Evolutionary conservation across 1,140 invertebrate species (phyloP).

Genomic region (Pogonomyrmex barbatus): DNA sequence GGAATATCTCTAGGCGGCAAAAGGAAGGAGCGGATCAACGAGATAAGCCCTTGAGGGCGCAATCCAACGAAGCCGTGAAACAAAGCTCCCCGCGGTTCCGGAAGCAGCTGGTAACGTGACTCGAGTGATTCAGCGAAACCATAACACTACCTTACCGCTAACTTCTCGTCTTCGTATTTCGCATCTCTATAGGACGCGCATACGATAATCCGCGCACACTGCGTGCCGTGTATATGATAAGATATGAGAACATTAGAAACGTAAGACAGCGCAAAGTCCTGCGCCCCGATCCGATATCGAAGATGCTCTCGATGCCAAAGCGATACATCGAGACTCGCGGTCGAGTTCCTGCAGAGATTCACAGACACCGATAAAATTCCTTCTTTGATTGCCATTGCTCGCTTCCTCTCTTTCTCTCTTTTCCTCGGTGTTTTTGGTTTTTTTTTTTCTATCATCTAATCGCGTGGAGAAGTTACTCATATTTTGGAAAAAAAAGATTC

Average conservation of each 20-base stretch:
- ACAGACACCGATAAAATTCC: not conserved
- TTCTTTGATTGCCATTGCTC: not conserved
- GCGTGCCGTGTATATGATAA: not conserved
- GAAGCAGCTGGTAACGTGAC: slow-evolving; percentile 63
- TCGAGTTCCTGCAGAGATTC: not conserved
- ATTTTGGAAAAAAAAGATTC: not conserved
- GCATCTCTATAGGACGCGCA: not conserved
- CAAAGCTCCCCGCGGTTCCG: slow-evolving; percentile 57
- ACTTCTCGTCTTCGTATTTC: slow-evolving; percentile 16
- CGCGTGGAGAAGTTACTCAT: too few species aligned
- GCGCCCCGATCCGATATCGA: not conserved
- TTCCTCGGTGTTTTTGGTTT: not conserved
- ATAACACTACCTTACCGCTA: slow-evolving; percentile 47
- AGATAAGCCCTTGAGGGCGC: slow-evolving; percentile 52
- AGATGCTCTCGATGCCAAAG: not conserved
- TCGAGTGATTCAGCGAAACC: slow-evolving; percentile 61
- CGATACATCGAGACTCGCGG: not conserved
- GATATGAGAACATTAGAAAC: slow-evolving; percentile 20
- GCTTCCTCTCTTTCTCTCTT: not conserved
- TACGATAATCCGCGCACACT: slow-evolving; percentile 23
- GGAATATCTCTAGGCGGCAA: slow-evolving; percentile 41
- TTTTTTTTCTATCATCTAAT: not conserved
- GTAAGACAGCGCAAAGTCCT: not conserved
- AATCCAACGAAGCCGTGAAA: slow-evolving; percentile 60
- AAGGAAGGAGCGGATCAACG: slow-evolving; percentile 58